A percentile compares a stretch with the other conserved stretches of the same genome.
These are phyloP conservation scores for Vulpes lagopus DNA, from an alignment of 2,113 vertebrate genomes.

Conservation along the genomic window DNA sequence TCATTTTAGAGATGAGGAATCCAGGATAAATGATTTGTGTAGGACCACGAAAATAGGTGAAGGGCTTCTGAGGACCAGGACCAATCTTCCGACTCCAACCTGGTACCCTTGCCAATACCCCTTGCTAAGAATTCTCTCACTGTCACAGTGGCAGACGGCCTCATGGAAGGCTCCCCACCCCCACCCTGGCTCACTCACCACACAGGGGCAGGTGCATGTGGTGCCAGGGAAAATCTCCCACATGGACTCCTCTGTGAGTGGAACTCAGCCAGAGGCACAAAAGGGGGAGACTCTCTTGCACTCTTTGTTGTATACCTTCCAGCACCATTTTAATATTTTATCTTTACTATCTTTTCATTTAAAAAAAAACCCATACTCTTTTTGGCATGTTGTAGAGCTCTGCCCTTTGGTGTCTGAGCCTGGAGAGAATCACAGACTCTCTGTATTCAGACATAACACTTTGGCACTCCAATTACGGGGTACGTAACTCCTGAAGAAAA, in stretches of 20 bases:
- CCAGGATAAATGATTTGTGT: neutral
- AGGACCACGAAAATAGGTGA: neutral
- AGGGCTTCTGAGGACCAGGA: neutral
- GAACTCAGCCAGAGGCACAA: neutral
- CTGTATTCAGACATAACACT: neutral
- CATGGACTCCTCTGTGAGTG: neutral
- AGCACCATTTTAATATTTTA: neutral
- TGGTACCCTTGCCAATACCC: neutral
- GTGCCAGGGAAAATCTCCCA: neutral
- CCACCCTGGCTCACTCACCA: neutral
- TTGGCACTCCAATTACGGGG: neutral
- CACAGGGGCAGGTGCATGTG: accelerated
- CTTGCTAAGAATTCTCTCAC: neutral
- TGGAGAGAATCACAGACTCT: neutral
- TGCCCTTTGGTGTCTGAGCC: neutral
- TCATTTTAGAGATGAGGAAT: neutral
- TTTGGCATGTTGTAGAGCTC: neutral
- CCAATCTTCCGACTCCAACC: neutral
- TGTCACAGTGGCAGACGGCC: accelerated
- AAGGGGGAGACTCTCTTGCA: neutral
- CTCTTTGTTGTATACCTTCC: neutral
- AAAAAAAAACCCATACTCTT: neutral
- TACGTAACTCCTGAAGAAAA: neutral
- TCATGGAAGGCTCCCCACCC: too few species aligned
- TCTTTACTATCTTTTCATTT: constrained; percentile 6